These are phyloP conservation scores for Morelia viridis DNA, from an alignment of 2,797 vertebrate species.

Conservation along the genomic window DNA sequence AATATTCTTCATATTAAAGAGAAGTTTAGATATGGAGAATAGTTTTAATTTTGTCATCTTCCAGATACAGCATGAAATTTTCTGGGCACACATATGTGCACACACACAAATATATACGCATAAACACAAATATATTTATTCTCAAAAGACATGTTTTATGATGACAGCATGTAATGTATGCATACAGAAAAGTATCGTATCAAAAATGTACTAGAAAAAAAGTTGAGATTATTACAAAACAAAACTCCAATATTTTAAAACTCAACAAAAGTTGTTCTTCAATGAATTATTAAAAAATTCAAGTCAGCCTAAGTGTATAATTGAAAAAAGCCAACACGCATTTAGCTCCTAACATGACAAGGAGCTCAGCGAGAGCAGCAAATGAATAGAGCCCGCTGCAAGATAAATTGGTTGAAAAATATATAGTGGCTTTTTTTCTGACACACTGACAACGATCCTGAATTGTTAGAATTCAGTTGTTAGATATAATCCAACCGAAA, in stretches of 20 bases:
- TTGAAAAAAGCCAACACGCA: not conserved
- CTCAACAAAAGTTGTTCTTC: slow-evolving; percentile 3
- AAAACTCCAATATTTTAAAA: not conserved
- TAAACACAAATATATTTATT: not conserved
- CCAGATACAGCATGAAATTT: not conserved
- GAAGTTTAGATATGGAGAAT: not conserved
- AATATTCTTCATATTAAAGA: not conserved
- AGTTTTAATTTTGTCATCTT: not conserved
- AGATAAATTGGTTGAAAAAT: not conserved
- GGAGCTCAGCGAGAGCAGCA: not conserved
- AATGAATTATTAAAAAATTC: slow-evolving; percentile 27
- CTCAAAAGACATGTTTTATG: not conserved
- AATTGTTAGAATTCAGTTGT: not conserved
- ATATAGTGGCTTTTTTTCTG: not conserved
- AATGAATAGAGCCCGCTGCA: fast-evolving
- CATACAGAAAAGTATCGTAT: not conserved
- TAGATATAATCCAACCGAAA: not conserved
- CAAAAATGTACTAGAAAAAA: not conserved
- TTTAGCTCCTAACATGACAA: not conserved
- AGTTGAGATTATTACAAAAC: slow-evolving; percentile 13
- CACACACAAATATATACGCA: not conserved
- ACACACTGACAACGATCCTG: not conserved
- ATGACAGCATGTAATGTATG: not conserved
- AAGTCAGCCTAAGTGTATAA: slow-evolving; percentile 1
- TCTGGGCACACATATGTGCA: not conserved